Conservation (phyloP, 1,140 invertebrate species). For the Ooceraea biroi region DNA sequence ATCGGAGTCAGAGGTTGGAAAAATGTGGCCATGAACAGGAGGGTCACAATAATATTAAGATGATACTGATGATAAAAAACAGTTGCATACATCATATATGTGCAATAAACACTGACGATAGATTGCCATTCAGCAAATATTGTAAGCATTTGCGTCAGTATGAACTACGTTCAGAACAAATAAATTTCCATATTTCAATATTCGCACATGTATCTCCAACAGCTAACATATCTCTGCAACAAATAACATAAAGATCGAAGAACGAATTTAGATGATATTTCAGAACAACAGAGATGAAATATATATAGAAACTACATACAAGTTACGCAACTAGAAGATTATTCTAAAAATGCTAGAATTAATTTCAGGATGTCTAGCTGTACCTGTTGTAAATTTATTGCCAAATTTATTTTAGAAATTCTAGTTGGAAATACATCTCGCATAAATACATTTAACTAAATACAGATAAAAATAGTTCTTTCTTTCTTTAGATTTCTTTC, state of each 20-base stretch:
- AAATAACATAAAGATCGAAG: conserved; percentile 55
- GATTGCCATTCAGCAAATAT: no score
- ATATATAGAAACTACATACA: no score
- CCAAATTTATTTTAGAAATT: conserved; percentile 4
- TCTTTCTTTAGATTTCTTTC: background rate
- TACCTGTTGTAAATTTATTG: background rate
- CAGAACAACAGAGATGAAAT: no score
- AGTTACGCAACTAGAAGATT: no score
- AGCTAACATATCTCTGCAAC: conserved; percentile 81
- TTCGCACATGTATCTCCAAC: conserved; percentile 79
- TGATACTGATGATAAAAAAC: no score
- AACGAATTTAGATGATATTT: no score
- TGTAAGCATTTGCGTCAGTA: conserved; percentile 30
- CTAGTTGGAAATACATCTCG: background rate
- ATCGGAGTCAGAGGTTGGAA: no score
- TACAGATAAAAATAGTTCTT: background rate
- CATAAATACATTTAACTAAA: conserved; percentile 1
- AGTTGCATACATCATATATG: conserved; percentile 10
- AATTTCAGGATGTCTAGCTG: no score
- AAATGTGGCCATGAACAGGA: no score
- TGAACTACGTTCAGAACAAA: conserved; percentile 47
- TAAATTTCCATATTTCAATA: conserved; percentile 84
- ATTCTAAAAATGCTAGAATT: background rate
- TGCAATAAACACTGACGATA: background rate
- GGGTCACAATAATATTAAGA: no score